These are phyloP conservation scores for Lumbricus terrestris DNA, from an alignment of 2,888 invertebrate species.

Conservation along the genomic window DNA sequence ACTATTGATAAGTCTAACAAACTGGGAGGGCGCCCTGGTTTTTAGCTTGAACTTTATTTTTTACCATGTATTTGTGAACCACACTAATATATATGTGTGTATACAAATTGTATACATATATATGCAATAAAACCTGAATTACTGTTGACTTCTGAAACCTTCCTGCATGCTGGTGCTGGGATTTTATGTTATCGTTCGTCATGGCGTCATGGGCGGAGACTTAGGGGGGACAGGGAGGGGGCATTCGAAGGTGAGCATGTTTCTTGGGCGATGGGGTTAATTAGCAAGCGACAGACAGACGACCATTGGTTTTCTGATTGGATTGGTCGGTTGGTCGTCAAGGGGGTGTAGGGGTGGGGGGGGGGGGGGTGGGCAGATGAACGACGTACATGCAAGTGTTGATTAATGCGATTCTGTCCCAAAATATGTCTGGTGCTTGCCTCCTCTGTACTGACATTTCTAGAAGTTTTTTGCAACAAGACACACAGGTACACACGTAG, in stretches of 20 bases:
- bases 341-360: too few species aligned
- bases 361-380: too few species aligned
- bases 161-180: not conserved
- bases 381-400: not conserved
- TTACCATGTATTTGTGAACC: too few species aligned
- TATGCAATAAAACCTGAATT: not conserved
- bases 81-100: too few species aligned
- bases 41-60: too few species aligned
- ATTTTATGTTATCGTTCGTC: not conserved
- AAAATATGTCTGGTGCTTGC: not conserved
- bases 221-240: too few species aligned
- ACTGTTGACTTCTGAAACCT: not conserved
- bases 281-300: not conserved
- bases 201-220: too few species aligned
- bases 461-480: too few species aligned
- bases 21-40: too few species aligned
- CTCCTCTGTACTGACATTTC: not conserved
- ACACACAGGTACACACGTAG: too few species aligned
- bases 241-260: not conserved
- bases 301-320: not conserved
- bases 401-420: not conserved
- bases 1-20: too few species aligned
- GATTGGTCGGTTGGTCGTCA: not conserved
- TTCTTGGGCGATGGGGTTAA: not conserved
- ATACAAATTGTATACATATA: not conserved